phyloP scores from a whole-genome alignment of 2,797 vertebrate species.

The Echeneis naucrates region DNA sequence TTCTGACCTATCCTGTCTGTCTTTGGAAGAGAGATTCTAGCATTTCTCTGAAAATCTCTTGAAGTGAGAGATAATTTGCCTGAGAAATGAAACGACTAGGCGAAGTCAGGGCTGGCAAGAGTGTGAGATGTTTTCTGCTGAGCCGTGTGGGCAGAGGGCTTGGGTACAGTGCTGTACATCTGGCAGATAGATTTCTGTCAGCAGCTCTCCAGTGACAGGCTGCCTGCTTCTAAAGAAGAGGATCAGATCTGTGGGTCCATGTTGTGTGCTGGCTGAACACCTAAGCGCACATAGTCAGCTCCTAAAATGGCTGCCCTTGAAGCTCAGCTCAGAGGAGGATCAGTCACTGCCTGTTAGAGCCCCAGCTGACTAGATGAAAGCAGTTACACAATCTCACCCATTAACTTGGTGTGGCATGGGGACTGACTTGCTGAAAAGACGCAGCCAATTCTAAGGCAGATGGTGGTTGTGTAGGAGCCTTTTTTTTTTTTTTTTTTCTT shows the following conservation, averaged over 20 bases:
- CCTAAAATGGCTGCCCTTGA: conserved; percentile 99
- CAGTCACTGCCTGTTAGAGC: conserved; percentile 90
- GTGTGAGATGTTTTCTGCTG: conserved; percentile 80
- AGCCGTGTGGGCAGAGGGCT: conserved; percentile 78
- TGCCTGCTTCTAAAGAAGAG: conserved; percentile 86
- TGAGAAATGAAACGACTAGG: conserved; percentile 71
- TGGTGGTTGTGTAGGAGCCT: conserved; percentile 68
- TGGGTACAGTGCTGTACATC: conserved; percentile 80
- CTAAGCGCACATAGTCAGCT: conserved; percentile 86
- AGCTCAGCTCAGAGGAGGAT: conserved; percentile 91
- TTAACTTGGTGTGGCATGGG: conserved; percentile 89
- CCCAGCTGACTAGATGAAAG: conserved; percentile 93
- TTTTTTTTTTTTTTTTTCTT: conserved; percentile 46
- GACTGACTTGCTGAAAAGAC: conserved; percentile 83
- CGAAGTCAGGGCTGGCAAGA: conserved; percentile 69
- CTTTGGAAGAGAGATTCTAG: conserved; percentile 32
- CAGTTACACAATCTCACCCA: conserved; percentile 90
- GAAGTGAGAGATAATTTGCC: conserved; percentile 73
- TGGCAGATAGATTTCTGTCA: conserved; percentile 88
- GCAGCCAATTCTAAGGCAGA: conserved; percentile 67
- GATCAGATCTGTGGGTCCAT: conserved; percentile 94
- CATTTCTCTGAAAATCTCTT: conserved; percentile 64
- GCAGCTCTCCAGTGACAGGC: conserved; percentile 85
- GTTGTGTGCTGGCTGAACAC: conserved; percentile 90
- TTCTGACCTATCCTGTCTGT: conserved; percentile 57